Evolutionary conservation across 1,140 invertebrate species (phyloP), one percentile per base, ranked within the genome.

Genomic region (silkworm (Bombyx mori)): DNA sequence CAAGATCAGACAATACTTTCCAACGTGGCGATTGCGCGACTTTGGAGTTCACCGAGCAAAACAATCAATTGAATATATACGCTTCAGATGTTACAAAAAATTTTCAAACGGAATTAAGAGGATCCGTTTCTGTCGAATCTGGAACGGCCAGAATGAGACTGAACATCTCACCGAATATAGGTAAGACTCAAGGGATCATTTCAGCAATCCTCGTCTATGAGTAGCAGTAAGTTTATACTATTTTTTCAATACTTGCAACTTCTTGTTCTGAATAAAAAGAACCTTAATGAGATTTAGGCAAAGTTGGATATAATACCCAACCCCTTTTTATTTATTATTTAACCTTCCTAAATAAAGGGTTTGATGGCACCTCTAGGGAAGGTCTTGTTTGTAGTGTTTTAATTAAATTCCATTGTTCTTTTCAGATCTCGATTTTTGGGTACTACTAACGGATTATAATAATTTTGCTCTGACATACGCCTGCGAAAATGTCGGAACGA

Each of bases 361-460:
- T 35, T 35, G 26, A 35, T 35, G 26, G 26, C 26, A 35, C 26
- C 26, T 35, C 26, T 35, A 35, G 26, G 26, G 26, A 35, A 35
- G 26, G 26, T 35, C 26, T 35, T 35, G 4, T 3, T 35, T 35
- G 26, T 3, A 35, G 4, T 35, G 26, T 35, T 35, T 35, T 35
- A 35, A 35, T 35, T 35, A 35, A 35, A 35, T 35, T 5, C 26
- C 26, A 35, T 54, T 57, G 44, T 54, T 58, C 45, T 50, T 62
- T 69, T 63, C 62, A 80, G 75, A 66, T n/a, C 44, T 72, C 0
- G 66, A 75, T 42, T 73, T 78, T 52, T 68, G 64, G 65, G 62
- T 75, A 9, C 54, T 77, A 2, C 35, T 50, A 1, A 73, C 70
- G 8, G 65, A 77, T 48, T 69, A 75, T 18, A 53, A 56, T 6